Evolutionary conservation across 2,797 vertebrate genomes (phyloP), one percentile per base, ranked within the genome.

Genomic region (Falco berigora): DNA sequence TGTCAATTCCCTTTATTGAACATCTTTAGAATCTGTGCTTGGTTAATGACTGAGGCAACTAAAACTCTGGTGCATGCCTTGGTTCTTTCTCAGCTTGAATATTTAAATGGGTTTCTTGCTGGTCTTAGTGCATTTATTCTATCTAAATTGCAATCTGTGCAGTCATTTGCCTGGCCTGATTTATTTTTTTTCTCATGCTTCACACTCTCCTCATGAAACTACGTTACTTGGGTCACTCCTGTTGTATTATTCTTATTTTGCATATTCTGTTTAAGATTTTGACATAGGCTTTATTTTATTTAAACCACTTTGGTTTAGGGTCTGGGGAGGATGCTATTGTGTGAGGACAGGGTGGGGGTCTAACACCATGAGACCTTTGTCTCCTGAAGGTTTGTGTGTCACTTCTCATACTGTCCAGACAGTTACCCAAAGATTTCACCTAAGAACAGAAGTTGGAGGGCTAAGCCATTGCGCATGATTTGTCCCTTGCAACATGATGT

Each of bases 91-190:
- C 62, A 86, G n/a, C 27, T 88, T 84, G 66, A 90, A 90, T 95
- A 96, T 94, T 90, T 78, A 89, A 95, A 94, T 44, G 38, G 11
- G 5, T 59, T 94, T 85, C 66, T 91, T 94, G 36, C 76, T 91
- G 58, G 63, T 49, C 68, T 64, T 89, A 80, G 59, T 73, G 55
- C 53, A 88, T 80, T 63, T 68, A 75, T 83, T 88, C 58, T 84
- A 90, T 50, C 53, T 92, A 83, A 90, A 86, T 80, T 95, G 53
- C 56, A 94, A 80, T 87, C 61, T 76, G n/a, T 66, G 72, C 17
- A 84, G 62, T 68, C 36, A 64, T 94, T 95, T 92, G 34, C 68
- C 61, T 49, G 46, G 34, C 27, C 38, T 78, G 28, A 36, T 61
- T 7, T 8, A 8, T 11, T 1, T 28, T 17, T 42, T 74, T n/a